Base-by-base conservation (phyloP, 2,888 invertebrate species). In the Mongoloraphidia duomilia region DNA sequence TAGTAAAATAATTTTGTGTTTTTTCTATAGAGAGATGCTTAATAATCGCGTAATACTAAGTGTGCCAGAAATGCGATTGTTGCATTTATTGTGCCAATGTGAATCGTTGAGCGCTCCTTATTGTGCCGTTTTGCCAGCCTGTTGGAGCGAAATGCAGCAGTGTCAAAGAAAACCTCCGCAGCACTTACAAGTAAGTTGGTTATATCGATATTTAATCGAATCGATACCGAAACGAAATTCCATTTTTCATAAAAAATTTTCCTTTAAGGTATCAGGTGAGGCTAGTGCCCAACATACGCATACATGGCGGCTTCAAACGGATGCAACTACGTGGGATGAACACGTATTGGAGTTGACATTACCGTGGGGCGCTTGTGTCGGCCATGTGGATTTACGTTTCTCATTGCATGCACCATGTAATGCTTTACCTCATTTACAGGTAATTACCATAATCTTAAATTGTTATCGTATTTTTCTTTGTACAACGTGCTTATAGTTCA, bases 71-170 rank as follows among this genome's bases (percentile, higher is more conserved):
- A 52, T 68, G 36, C 77, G 80, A 55, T 71, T 75, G 11, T 70
- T 93, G 46, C 81, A 86, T 58, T 75, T 79, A 39, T 67, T 93
- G 49, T 88, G 86, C 2, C 79, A 82, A 53, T 87, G 87, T 60
- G 87, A 88, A 59, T 76, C 76, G 53, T 65, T 80, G 49, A 75
- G 76, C 56, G 77, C 77, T 1, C 70, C 79, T 1, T 93, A 89
- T 64, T 82, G 86, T 47, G 90, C 91, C 0, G 91, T 90, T 12
- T 90, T 92, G 3, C 91, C 93, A 0, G 84, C 90, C 4, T 93
- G 92, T 66, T 94, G 94, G 94, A 86, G 84, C 55, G 92, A 93
- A 65, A 76, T 93, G 59, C 89, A 92, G 57, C 92, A 92, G 54
- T 79, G 91, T 50, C 90, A 92, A 58, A 73, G 93, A 13, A 80